Evolutionary conservation across 2,888 invertebrate genomes (phyloP), one percentile per base, ranked within the genome.

Genomic region (Parascotia fuliginaria): DNA sequence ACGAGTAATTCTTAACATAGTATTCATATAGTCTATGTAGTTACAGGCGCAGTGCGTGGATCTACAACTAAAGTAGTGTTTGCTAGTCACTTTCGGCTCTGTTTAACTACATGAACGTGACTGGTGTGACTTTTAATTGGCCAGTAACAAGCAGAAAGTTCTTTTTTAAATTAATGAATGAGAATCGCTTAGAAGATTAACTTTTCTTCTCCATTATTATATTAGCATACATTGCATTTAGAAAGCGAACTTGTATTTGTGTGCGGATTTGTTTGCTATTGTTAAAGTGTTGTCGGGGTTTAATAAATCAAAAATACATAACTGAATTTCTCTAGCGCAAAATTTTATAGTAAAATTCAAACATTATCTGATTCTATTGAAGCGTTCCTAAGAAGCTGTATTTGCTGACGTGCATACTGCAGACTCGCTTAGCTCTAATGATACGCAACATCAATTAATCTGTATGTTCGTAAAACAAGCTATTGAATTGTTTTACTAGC

Each of bases 101-200:
- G 79, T 83, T 85, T 84, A 81, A 73, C 77, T 74, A 75, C 65
- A 60, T 62, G 60, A 59, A 55, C 60, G 65, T 58, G 55, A 73
- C 70, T 68, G 73, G 62, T 69, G 61, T 46, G 79, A 79, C 79
- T 84, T 82, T 84, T 90, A 91, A 89, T 90, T 89, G 77, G 77
- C 54, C 64, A 57, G 74, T 84, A 82, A 87, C 79, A 73, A 85
- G 75, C 80, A 77, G 81, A 85, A 85, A 87, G 83, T 87, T 85
- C 81, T 77, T 82, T 77, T 77, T 78, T 79, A 83, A 31, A 86
- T 83, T 86, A 87, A 85, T 83, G 78, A 77, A 77, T 83, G 81
- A 73, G 79, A 83, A 77, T 79, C 73, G 65, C 58, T 71, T 62
- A 77, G 71, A 71, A 77, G 74, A 75, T 76, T 65, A 77, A 69